Percentiles rank a stretch among this genome's conserved stretches.
Conservation (phyloP, 64 coral and sea anemone genomes). For the Stichodactyla mertensii region DNA sequence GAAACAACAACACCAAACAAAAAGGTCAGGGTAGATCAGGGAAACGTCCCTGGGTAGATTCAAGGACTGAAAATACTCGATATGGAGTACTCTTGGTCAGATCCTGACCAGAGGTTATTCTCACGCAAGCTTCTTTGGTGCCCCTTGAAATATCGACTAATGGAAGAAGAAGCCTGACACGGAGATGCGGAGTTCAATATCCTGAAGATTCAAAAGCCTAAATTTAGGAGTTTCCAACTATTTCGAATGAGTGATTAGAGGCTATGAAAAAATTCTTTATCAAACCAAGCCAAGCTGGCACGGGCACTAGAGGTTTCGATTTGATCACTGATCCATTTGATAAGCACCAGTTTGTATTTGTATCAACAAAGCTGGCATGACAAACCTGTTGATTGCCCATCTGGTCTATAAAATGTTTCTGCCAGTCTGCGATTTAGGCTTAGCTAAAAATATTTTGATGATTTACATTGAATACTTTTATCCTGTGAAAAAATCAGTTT, state of each 20-base stretch:
- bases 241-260: neutral
- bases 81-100: no score
- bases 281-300: neutral
- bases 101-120: no score
- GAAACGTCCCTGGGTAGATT: no score
- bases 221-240: neutral
- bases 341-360: neutral
- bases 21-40: no score
- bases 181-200: no score
- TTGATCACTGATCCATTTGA: neutral
- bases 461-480: neutral
- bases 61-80: no score
- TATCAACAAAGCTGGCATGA: neutral
- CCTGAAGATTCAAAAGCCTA: no score
- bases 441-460: neutral
- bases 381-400: neutral
- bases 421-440: neutral
- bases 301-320: neutral
- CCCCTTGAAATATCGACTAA: no score
- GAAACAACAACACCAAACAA: no score
- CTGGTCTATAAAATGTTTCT: neutral
- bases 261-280: neutral
- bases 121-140: no score
- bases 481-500: neutral
- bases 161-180: no score